Base-by-base conservation (phyloP, 2,113 vertebrate genomes). In the Dryoscopus gambensis region DNA sequence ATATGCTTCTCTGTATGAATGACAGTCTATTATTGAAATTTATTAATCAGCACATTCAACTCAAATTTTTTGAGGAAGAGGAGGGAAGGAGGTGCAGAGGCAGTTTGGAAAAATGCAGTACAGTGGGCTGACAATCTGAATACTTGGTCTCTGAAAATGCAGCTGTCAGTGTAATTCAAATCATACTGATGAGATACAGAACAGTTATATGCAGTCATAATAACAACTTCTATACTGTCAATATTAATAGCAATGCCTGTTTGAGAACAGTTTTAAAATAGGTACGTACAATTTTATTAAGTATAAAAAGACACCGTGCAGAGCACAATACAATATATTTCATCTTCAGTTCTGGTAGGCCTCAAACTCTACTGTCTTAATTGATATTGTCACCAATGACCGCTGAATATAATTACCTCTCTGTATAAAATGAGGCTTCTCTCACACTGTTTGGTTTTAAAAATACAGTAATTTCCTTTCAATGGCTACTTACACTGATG, bases 1-100 rank as follows among this genome's bases (percentile, higher is more conserved):
- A 94, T 91, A 88, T 60, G 60, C 28, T 71, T 84, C 74, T 94
- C 49, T 86, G 30, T 52, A 88, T 67, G 84, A 95, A 87, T 73
- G 57, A 88, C 76, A 91, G 31, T 87, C 73, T 89, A 63, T 69
- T 69, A 92, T 15, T 82, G 55, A 80, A 70, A 84, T 83, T 63
- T 65, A 93, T 90, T 96, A 93, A 95, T 97, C 87, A 93, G 87
- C 90, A 93, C 73, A 95, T 95, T 96, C 88, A 65, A 93, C 84
- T 97, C 57, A 93, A 93, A 91, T 93, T 79, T 55, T 93, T 79
- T 87, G 49, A 28, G 81, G 83, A 90, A 96, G 81, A 96, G 89
- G 76, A 82, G 69, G 60, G 57, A 71, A 81, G 49, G 80, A 87
- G 86, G 76, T 74, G 68, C 55, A 84, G 68, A 94, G 33, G 56